Evolutionary conservation across 2,797 vertebrate genomes (phyloP).

Genomic region (Poecile montanus): DNA sequence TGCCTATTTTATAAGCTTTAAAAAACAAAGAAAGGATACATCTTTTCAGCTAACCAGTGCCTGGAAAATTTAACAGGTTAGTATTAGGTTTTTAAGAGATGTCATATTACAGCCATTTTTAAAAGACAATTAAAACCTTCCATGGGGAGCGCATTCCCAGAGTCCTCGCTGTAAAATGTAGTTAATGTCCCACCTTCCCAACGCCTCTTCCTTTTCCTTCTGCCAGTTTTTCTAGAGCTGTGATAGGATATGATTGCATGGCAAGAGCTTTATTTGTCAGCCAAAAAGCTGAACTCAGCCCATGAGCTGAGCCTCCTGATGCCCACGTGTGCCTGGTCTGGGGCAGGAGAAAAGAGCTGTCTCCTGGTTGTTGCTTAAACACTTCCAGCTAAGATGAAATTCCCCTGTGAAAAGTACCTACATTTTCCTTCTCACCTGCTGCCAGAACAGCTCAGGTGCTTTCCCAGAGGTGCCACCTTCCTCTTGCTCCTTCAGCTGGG

Average conservation of each 20-base stretch:
- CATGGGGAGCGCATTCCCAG: not conserved
- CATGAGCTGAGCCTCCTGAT: not conserved
- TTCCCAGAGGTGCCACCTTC: not conserved
- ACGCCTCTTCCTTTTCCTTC: not conserved
- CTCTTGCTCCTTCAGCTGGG: not conserved
- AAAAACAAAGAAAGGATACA: not conserved
- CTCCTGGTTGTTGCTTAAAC: not conserved
- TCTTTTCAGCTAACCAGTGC: constrained; percentile 30
- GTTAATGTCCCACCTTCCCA: not conserved
- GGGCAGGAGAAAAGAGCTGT: not conserved
- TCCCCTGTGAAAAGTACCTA: not conserved
- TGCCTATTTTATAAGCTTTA: constrained; percentile 35
- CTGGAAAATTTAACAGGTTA: constrained; percentile 57
- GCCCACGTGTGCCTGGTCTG: not conserved
- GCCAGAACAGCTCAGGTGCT: not conserved
- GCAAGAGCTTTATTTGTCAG: not conserved
- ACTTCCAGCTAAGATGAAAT: not conserved
- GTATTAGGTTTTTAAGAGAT: constrained; percentile 46
- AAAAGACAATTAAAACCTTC: constrained; percentile 45
- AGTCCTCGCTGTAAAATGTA: not conserved
- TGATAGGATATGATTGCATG: not conserved
- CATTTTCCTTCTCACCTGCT: not conserved
- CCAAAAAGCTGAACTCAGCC: not conserved
- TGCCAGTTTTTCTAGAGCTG: constrained; percentile 9
- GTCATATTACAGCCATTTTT: not conserved